phyloP scores from a whole-genome alignment of 2,113 vertebrate species.

The Plestiodon gilberti region DNA sequence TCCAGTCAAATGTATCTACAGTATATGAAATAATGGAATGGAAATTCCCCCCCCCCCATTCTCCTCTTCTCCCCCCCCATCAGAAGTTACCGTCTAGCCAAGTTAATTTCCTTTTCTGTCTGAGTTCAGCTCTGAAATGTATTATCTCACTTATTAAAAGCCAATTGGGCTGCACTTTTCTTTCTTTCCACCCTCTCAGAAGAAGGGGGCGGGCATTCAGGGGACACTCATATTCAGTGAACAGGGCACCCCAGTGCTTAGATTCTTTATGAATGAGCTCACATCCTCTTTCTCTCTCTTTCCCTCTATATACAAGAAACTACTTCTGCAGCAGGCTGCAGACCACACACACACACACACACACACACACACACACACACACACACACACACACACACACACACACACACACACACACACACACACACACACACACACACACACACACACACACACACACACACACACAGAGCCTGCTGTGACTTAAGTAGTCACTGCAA shows the following conservation, averaged over 20 bases:
- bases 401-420: constrained; percentile 53
- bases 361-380: constrained; percentile 38
- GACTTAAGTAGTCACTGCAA: constrained; percentile 33
- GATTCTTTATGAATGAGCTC: constrained; percentile 91
- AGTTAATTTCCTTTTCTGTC: constrained; percentile 71
- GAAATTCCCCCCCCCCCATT: constrained; percentile 31
- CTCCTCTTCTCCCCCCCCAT: background rate
- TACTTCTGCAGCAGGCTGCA: constrained; percentile 75
- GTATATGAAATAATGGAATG: constrained; percentile 61
- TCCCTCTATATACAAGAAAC: constrained; percentile 76
- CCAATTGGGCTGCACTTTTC: constrained; percentile 49
- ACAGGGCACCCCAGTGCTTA: constrained; percentile 88
- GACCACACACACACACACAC: constrained; percentile 64
- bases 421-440: constrained; percentile 64
- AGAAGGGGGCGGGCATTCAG: constrained; percentile 73
- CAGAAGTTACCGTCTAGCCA: constrained; percentile 66
- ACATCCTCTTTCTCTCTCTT: constrained; percentile 85
- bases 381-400: no score
- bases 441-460: constrained; percentile 59
- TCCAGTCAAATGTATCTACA: constrained; percentile 65
- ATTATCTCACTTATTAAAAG: constrained; percentile 57
- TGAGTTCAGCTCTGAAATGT: constrained; percentile 64
- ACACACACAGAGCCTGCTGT: constrained; percentile 41
- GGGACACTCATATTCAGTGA: constrained; percentile 87
- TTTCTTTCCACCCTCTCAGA: constrained; percentile 53